Conservation (phyloP, 1,140 invertebrate genomes). For the Euschistus heros region DNA sequence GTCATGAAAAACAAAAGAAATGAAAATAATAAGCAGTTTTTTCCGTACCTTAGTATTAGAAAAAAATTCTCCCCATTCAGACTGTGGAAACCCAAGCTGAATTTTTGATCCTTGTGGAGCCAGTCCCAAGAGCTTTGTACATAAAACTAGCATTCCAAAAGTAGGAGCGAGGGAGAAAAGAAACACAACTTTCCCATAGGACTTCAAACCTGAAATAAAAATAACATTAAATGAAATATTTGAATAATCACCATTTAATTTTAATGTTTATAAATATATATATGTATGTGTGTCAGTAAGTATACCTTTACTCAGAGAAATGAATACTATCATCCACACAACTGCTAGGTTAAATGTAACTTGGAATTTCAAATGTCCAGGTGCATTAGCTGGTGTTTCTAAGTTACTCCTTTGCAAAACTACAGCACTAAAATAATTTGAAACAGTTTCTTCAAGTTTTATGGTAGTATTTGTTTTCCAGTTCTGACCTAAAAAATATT, state of each 20-base stretch:
- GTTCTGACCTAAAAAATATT: neutral
- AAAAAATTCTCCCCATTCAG: slow-evolving; percentile 73
- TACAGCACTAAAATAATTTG: slow-evolving; percentile 70
- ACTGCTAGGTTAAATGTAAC: slow-evolving; percentile 79
- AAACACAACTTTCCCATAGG: slow-evolving; percentile 73
- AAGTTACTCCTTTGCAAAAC: slow-evolving; percentile 62
- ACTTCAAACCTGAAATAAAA: slow-evolving; percentile 50
- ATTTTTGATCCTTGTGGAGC: slow-evolving; percentile 47
- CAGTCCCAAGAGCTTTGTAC: slow-evolving; percentile 59
- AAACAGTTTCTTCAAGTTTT: slow-evolving; percentile 62
- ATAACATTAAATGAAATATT: neutral
- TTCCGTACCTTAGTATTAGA: slow-evolving; percentile 54
- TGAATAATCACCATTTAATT: neutral
- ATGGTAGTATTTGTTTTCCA: neutral
- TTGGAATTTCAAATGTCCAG: slow-evolving; percentile 70
- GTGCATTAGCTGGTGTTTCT: slow-evolving; percentile 44
- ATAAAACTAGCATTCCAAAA: slow-evolving; percentile 58
- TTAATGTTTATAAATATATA: neutral
- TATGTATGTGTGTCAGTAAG: neutral
- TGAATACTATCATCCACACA: slow-evolving; percentile 81
- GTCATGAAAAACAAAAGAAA: neutral
- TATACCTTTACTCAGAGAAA: slow-evolving; percentile 73
- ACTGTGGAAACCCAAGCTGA: slow-evolving; percentile 59
- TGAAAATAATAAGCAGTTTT: neutral
- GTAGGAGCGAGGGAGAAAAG: slow-evolving; percentile 60